Evolutionary conservation across 2,797 vertebrate genomes (phyloP).

Genomic region (Sternarchorhynchus goeldii): DNA sequence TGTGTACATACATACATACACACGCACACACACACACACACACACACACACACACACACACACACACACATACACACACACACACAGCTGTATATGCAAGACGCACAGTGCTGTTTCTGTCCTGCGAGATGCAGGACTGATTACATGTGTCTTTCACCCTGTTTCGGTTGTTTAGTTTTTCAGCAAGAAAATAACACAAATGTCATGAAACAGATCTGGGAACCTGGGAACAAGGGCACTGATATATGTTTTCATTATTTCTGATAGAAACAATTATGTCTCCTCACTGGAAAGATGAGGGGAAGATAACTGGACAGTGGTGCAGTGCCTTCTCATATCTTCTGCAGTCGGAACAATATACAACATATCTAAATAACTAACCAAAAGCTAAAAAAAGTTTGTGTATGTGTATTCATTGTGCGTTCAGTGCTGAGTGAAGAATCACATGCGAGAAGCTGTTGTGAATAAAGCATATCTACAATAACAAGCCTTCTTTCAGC

Average conservation of each 20-base stretch:
- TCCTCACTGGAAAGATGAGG: conserved; percentile 21
- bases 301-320: conserved; percentile 9
- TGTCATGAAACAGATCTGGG: conserved; percentile 44
- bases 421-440: background rate
- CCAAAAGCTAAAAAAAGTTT: too few relatives aligned
- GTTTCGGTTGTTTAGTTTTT: conserved; percentile 40
- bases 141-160: conserved; percentile 34
- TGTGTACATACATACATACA: background rate
- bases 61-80: conserved; percentile 11
- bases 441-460: conserved; percentile 11
- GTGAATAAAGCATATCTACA: conserved; percentile 5
- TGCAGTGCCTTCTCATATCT: conserved; percentile 14
- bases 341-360: background rate
- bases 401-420: too few relatives aligned
- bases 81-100: background rate
- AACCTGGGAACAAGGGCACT: conserved; percentile 39
- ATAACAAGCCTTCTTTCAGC: conserved; percentile 21
- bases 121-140: conserved; percentile 39
- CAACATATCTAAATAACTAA: too few relatives aligned
- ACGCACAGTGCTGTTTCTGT: conserved; percentile 34
- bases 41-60: background rate
- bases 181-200: conserved; percentile 49
- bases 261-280: conserved; percentile 33
- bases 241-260: conserved; percentile 47
- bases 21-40: conserved; percentile 1